phyloP scores from a whole-genome alignment of 2,113 vertebrate species.

The Microtus oregoni region DNA sequence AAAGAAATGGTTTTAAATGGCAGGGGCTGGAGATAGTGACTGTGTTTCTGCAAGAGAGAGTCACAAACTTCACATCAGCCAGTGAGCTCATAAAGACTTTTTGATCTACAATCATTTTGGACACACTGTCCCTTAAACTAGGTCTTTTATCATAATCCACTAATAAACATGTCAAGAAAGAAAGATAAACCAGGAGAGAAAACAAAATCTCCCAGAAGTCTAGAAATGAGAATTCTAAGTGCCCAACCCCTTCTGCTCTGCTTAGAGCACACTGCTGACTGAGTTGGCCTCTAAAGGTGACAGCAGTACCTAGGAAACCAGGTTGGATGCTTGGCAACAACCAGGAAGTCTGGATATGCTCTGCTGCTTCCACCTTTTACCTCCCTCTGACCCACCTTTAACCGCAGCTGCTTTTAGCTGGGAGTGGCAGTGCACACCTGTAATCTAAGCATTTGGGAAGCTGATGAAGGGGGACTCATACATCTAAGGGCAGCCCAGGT shows the following conservation, averaged over 20 bases:
- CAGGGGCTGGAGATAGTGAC: background rate
- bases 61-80: background rate
- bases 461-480: background rate
- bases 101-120: background rate
- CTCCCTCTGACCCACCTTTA: background rate
- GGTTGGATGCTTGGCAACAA: background rate
- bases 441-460: background rate
- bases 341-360: background rate
- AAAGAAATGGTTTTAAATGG: background rate
- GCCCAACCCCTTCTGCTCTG: background rate
- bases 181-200: background rate
- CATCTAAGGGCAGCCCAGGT: background rate
- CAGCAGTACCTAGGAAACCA: background rate
- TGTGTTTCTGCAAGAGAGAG: background rate
- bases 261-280: background rate
- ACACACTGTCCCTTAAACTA: slow-evolving; percentile 5
- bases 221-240: background rate
- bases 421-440: background rate
- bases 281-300: background rate
- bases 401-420: background rate
- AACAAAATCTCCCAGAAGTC: background rate
- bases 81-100: background rate
- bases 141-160: background rate
- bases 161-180: background rate
- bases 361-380: background rate